phyloP scores from a whole-genome alignment of 2,888 invertebrate genomes.

The Lissonota sp. region DNA sequence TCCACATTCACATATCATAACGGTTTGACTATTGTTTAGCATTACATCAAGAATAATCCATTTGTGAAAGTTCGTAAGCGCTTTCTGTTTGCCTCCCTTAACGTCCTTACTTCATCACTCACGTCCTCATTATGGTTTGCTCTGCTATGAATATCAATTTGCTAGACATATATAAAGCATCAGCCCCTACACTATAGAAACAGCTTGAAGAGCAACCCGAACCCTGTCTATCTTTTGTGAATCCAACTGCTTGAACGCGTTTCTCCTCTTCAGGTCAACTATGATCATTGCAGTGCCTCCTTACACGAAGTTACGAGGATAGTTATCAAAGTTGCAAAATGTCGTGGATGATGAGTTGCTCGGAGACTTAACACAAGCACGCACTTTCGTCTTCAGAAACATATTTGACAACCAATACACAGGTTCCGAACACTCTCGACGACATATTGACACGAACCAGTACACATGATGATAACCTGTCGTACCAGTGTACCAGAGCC shows the following conservation, averaged over 20 bases:
- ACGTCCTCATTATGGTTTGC: slow-evolving; percentile 12
- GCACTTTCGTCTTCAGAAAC: slow-evolving; percentile 27
- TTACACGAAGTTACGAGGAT: slow-evolving; percentile 45
- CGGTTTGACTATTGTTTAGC: too few species aligned
- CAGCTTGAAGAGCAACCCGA: slow-evolving; percentile 1
- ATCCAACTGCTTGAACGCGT: slow-evolving; percentile 5
- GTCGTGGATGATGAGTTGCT: slow-evolving; percentile 14
- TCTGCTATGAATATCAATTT: not conserved
- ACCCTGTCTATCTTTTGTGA: not conserved
- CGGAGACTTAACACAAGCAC: slow-evolving; percentile 1
- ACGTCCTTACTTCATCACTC: not conserved
- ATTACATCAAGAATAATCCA: too few species aligned
- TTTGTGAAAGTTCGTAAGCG: too few species aligned
- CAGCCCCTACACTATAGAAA: not conserved
- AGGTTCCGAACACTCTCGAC: slow-evolving; percentile 15
- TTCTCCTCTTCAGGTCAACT: slow-evolving; percentile 33
- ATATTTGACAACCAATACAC: slow-evolving; percentile 3
- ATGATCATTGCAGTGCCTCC: slow-evolving; percentile 23
- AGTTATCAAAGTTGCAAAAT: slow-evolving; percentile 50
- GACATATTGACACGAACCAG: slow-evolving; percentile 48
- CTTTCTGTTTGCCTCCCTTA: too few species aligned
- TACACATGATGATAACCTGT: slow-evolving; percentile 6
- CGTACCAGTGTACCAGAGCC: slow-evolving; percentile 1
- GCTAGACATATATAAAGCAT: slow-evolving; percentile 11
- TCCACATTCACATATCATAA: too few species aligned